Percentiles rank a stretch among this genome's conserved stretches.
These are phyloP conservation scores for Coccyzus lansbergi DNA, from an alignment of 2,797 vertebrate genomes.

Conservation along the genomic window DNA sequence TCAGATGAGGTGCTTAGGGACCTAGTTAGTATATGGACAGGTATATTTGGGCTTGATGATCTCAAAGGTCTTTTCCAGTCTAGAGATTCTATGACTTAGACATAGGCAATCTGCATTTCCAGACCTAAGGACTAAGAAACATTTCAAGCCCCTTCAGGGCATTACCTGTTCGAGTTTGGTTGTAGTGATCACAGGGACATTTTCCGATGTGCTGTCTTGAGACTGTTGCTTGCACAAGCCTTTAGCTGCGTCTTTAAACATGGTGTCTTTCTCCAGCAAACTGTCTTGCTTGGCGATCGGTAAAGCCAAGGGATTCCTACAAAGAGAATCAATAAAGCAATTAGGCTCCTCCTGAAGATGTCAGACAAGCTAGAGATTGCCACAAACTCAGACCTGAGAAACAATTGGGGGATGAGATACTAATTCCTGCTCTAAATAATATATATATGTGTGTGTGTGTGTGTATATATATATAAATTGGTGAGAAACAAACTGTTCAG, in stretches of 20 bases:
- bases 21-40: too few relatives aligned
- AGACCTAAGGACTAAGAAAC: background rate
- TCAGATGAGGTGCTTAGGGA: too few relatives aligned
- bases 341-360: slow-evolving; percentile 29
- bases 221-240: slow-evolving; percentile 80
- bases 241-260: slow-evolving; percentile 90
- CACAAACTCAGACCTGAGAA: background rate
- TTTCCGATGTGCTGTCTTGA: slow-evolving; percentile 84
- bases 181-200: slow-evolving; percentile 57
- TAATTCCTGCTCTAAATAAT: background rate
- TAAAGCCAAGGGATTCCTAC: slow-evolving; percentile 84
- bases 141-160: background rate
- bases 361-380: background rate
- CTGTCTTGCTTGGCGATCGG: slow-evolving; percentile 94
- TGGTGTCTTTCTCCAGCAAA: slow-evolving; percentile 91
- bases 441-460: too few relatives aligned
- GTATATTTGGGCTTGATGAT: too few relatives aligned
- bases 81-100: too few relatives aligned
- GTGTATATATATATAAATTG: too few relatives aligned
- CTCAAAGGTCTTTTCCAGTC: too few relatives aligned
- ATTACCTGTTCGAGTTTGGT: slow-evolving; percentile 89
- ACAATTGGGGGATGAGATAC: background rate
- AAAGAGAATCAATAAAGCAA: slow-evolving; percentile 50
- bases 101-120: too few relatives aligned
- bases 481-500: background rate